Conservation (phyloP, 1,140 invertebrate genomes). For the Cydia pomonella region DNA sequence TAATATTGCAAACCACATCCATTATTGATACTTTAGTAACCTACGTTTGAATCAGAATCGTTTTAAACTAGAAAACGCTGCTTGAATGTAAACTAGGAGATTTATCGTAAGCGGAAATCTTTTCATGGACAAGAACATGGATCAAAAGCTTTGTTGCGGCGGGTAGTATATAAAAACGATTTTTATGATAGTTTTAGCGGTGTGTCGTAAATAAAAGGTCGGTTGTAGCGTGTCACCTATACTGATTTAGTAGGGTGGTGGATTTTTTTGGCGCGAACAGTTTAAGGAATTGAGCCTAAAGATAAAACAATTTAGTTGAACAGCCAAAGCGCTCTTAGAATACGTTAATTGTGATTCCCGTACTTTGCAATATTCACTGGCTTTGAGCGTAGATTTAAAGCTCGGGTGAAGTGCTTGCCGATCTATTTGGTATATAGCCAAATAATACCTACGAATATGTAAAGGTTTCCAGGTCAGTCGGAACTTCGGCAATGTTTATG, state of each 20-base stretch:
- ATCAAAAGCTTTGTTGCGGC: neutral
- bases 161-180: neutral
- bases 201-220: slow-evolving; percentile 11
- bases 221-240: neutral
- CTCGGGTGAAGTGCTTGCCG: slow-evolving; percentile 3
- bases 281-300: neutral
- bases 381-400: slow-evolving; percentile 18
- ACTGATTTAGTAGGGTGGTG: neutral
- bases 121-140: neutral
- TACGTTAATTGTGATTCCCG: slow-evolving; percentile 8
- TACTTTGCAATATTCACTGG: slow-evolving; percentile 21
- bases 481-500: neutral
- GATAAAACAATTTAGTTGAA: neutral
- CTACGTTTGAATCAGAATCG: neutral
- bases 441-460: neutral
- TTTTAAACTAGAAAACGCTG: neutral
- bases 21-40: slow-evolving; percentile 11
- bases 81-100: neutral
- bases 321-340: slow-evolving; percentile 14
- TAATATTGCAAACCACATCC: neutral
- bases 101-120: neutral
- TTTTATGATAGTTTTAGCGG: slow-evolving; percentile 11
- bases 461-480: neutral
- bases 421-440: neutral
- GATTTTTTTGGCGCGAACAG: neutral